Evolutionary conservation across 2,797 vertebrate species (phyloP), one percentile per base, ranked within the genome.

Genomic region (Squalus acanthias): DNA sequence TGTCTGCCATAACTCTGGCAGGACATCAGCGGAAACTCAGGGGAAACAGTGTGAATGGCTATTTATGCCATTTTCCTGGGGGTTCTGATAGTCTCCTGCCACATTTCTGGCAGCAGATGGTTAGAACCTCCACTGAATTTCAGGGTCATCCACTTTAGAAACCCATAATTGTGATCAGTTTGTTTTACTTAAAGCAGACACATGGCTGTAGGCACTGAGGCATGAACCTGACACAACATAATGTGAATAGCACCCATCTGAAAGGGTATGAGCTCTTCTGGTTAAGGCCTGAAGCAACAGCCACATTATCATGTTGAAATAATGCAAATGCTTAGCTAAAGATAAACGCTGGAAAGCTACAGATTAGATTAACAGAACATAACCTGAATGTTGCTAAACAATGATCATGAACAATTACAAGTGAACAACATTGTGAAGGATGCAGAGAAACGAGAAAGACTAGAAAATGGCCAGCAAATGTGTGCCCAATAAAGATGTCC

Each of bases 301-400:
- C 53, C 46, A 60, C 87, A 60, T 89, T 89, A 89, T 89, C 50
- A 89, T 57, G 26, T 89, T 89, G 46, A 89, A 57, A 89, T 53
- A 89, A 89, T 89, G 87, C 50, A 60, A 89, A 89, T 60, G 87
- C 53, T 89, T 89, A 57, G 87, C 53, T 89, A 10, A 20, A 89
- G 46, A 60, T 89, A 89, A 89, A 53, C 7, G 50, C 50, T 57
- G 87, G 87, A 89, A 89, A 89, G 50, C 50, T 53, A 57, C 87
- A 89, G 87, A 57, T 50, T 57, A 89, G 87, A 89, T 22, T 50
- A 57, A 57, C 87, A 89, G 87, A 57, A 57, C 53, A 60, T 89
- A 89, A 89, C 53, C 87, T 57, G 50, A 24, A 89, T 57, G 50
- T 89, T 89, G 87, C 87, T 89, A 53, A 89, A 89, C 87, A 89